Evolutionary conservation across 2,113 vertebrate genomes (phyloP), one percentile per base, ranked within the genome.

Genomic region (Bagarius yarrelli): DNA sequence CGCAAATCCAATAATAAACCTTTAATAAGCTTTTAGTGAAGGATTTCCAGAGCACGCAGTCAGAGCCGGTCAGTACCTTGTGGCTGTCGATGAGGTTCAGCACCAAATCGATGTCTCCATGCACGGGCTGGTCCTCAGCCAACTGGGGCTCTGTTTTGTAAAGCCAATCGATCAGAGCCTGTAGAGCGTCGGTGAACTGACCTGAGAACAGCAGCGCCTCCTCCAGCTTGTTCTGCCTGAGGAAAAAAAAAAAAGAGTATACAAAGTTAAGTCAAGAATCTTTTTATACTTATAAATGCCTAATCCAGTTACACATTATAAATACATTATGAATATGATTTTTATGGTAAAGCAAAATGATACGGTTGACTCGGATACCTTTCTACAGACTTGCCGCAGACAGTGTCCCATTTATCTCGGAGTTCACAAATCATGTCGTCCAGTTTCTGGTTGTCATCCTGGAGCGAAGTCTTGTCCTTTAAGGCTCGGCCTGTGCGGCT

Each of bases 1-100:
- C 11, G 25, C 55, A 71, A 30, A 71, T 34, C 1, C 15, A 57
- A 70, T 59, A 36, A 4, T 8, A 60, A 18, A 3, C 4, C 1
- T 60, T 60, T n/a, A 60, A 0, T 77, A 9, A 63, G 76, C 27
- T 53, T 32, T 32, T 4, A 32, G 57, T 61, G 53, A 75, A 74
- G 32, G 27, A 8, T 36, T 74, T 60, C 32, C 56, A 30, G 30
- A 19, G 8, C 19, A 64, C 25, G 15, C 52, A 40, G 21, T 21
- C 15, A 63, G 34, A 12, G 40, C 13, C 52, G 64, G 59, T 47
- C 69, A 53, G 36, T 95, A 99, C 98, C 95, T 99, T 99, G 91
- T 99, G 98, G 90, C 94, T 99, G 88, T 99, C 96, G 4, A 98
- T 98, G 88, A 99, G 90, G 86, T 98, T 98, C 91, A 99, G 95